phyloP scores from a whole-genome alignment of 2,797 vertebrate species.

The Cossypha caffra region DNA sequence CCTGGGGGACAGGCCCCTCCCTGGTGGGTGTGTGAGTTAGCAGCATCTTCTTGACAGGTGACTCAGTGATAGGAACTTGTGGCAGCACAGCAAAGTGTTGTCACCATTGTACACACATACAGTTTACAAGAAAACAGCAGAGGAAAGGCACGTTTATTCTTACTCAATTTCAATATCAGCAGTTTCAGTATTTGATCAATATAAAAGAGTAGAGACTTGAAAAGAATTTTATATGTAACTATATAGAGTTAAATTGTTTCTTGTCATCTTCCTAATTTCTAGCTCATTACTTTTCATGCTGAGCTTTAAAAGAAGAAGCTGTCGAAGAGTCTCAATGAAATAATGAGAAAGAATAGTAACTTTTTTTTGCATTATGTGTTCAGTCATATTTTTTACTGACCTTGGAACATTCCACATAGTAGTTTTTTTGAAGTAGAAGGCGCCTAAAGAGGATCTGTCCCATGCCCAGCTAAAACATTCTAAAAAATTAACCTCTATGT shows the following conservation, averaged over 20 bases:
- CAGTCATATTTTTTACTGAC: not conserved
- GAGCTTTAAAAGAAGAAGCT: not conserved
- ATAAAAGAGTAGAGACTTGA: not conserved
- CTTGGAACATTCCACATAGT: not conserved
- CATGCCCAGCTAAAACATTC: not conserved
- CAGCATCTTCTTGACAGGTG: not conserved
- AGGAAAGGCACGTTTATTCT: not conserved
- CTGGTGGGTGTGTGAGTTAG: not conserved
- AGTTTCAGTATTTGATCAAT: not conserved
- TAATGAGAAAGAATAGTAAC: not conserved
- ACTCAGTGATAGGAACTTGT: not conserved
- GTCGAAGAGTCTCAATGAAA: not conserved
- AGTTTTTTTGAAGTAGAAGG: not conserved
- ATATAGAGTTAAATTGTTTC: not conserved
- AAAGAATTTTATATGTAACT: not conserved
- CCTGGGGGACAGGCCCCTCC: too few relatives aligned
- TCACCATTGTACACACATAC: fast-evolving
- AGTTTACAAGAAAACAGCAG: not conserved
- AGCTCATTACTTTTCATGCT: not conserved
- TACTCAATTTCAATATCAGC: not conserved
- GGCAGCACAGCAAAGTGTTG: not conserved
- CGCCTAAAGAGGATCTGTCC: not conserved
- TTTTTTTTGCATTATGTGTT: not conserved
- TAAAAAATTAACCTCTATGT: not conserved
- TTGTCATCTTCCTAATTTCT: not conserved